Base-by-base conservation (phyloP, 2,113 vertebrate species). In the Phalacrocorax pelagicus region DNA sequence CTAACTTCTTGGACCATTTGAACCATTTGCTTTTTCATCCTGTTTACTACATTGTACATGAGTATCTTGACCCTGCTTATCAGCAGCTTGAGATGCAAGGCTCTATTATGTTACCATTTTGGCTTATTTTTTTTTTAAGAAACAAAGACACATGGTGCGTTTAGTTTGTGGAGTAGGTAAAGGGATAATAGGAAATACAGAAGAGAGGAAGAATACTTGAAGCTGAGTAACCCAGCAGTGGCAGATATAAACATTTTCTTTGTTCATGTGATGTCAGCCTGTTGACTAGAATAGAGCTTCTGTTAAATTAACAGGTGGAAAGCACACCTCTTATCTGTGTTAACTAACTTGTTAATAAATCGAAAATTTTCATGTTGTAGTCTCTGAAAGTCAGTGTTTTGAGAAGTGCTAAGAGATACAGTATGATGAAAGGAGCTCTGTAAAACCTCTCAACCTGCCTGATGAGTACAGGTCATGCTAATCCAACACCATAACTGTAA, bases 161-260 rank as follows among this genome's bases (percentile, higher is more conserved):
- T 93, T 44, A 49, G 14, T 46, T 65, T 82, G 36, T 77, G 71
- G 16, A 59, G 11, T 26, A 81, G 42, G 32, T 57, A 65, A 86
- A 86, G 8, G 4, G 9, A 24, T 77, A 78, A 54, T 32, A 86
- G 32, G n/a, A 67, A 95, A 78, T 19, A 58, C 3, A 69, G 34
- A 85, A 66, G 15, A 86, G 22, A 51, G 46, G 27, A 88, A 63
- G n/a, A 36, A 86, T 88, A 83, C 36, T 2, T 55, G 27, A 63
- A 36, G 8, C 30, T 62, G 46, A 83, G 12, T 82, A 86, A 70
- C 5, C 20, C 0, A 0, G 15, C 17, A 8, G 1, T 74, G 38
- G 55, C 9, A 42, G 62, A 74, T 51, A 10, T 1, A 71, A 77
- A 59, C 26, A 16, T 66, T 92, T 66, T 21, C 9, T 88, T 81